A percentile compares a stretch with the other conserved stretches of the same genome.
Evolutionary conservation across 1,140 invertebrate species (phyloP).

Genomic region (Cotesia chilonis): DNA sequence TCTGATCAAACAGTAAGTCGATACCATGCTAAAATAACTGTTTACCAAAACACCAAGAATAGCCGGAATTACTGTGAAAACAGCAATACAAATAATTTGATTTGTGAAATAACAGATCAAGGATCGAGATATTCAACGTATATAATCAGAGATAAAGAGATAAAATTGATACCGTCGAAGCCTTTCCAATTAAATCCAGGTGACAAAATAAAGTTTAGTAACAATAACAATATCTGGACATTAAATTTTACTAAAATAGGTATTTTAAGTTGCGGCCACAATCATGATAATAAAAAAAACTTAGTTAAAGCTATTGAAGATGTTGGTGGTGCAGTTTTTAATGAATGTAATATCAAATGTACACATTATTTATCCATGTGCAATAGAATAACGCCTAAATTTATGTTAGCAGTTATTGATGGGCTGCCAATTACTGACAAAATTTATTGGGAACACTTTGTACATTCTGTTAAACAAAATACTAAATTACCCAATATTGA

Average conservation of each 20-base stretch:
- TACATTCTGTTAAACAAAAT: not conserved
- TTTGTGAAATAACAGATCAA: not conserved
- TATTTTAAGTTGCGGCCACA: not conserved
- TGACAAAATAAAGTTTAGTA: slow-evolving; percentile 4
- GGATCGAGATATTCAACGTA: not conserved
- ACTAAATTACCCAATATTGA: not conserved
- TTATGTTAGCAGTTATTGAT: not conserved
- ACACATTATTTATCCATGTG: not conserved
- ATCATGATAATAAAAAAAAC: not conserved
- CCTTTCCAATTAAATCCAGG: not conserved
- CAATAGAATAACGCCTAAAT: not conserved
- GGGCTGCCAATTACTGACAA: not conserved
- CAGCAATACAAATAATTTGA: not conserved
- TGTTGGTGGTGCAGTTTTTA: not conserved
- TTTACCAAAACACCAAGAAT: not conserved
- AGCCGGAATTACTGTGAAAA: not conserved
- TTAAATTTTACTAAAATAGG: not conserved
- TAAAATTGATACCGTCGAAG: not conserved
- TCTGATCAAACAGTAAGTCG: not conserved
- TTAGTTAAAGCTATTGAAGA: not conserved
- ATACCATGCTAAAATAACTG: not conserved
- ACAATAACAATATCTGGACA: not conserved
- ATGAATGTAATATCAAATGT: not conserved
- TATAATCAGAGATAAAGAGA: not conserved
- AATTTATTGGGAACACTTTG: not conserved